Percentiles rank a stretch among this genome's conserved stretches.
phyloP scores from a whole-genome alignment of 2,113 vertebrate species.

The Strix aluco region DNA sequence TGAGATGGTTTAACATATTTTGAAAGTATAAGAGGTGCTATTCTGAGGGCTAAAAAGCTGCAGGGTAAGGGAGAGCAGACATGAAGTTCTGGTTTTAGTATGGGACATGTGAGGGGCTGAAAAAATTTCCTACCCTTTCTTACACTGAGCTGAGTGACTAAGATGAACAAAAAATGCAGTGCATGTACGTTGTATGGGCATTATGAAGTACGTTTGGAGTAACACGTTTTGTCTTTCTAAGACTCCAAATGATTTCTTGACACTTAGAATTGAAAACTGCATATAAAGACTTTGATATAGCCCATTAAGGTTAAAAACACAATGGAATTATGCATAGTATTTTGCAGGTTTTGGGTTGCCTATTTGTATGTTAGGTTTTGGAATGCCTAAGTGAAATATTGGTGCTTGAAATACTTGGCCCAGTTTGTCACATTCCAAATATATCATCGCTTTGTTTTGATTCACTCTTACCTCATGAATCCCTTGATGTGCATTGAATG shows the following conservation, averaged over 20 bases:
- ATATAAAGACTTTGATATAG: neutral
- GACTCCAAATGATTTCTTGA: neutral
- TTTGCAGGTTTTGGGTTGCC: neutral
- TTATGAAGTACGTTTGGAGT: neutral
- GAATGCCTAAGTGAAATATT: neutral
- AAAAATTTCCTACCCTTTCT: neutral
- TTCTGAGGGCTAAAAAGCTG: neutral
- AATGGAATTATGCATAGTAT: rapidly evolving
- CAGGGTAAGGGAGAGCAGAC: neutral
- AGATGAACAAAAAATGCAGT: too few relatives aligned
- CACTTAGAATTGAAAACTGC: neutral
- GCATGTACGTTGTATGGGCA: rapidly evolving
- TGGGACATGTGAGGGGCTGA: neutral
- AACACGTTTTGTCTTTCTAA: neutral
- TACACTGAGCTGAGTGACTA: neutral
- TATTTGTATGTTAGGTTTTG: neutral
- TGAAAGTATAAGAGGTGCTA: neutral
- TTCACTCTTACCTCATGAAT: neutral
- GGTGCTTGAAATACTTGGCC: neutral
- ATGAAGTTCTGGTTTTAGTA: neutral
- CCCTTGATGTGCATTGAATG: neutral
- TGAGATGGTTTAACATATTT: neutral
- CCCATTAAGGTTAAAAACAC: neutral
- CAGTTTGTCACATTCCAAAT: neutral
- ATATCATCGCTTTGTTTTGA: neutral